phyloP scores from a whole-genome alignment of 92 coral and sea anemone genomes.

The Parazoanthus darwini region DNA sequence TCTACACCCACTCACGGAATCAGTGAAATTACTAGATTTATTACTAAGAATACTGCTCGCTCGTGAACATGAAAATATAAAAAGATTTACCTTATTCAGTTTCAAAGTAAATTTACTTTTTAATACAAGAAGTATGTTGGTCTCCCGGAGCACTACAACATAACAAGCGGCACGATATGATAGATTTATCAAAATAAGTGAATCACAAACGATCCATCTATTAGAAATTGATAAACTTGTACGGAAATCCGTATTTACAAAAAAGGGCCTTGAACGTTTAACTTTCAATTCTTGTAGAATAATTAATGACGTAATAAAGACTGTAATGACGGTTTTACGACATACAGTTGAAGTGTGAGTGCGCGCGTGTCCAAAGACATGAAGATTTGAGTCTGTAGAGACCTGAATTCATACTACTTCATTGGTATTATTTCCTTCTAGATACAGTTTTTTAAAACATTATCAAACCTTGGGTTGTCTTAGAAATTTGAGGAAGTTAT shows the following conservation, averaged over 20 bases:
- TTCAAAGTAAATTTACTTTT: too few relatives aligned
- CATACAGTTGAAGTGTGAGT: background rate
- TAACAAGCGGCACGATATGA: too few relatives aligned
- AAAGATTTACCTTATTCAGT: too few relatives aligned
- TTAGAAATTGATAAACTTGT: background rate
- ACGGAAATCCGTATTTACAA: background rate
- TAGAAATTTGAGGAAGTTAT: background rate
- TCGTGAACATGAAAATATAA: too few relatives aligned
- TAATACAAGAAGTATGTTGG: background rate
- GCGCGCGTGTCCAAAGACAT: too few relatives aligned
- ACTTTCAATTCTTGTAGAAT: background rate
- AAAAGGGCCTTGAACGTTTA: background rate
- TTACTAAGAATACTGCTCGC: too few relatives aligned
- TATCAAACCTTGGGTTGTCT: background rate
- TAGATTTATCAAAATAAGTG: background rate
- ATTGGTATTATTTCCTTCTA: background rate
- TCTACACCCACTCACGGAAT: background rate
- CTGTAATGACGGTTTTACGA: background rate
- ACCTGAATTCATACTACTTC: background rate
- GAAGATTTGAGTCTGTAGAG: background rate
- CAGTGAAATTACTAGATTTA: background rate
- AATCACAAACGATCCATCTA: background rate
- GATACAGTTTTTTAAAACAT: background rate
- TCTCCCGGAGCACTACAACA: background rate
- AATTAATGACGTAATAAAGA: slow-evolving; percentile 8